Conservation (phyloP, 1,140 invertebrate genomes). For the Trichoplusia ni region DNA sequence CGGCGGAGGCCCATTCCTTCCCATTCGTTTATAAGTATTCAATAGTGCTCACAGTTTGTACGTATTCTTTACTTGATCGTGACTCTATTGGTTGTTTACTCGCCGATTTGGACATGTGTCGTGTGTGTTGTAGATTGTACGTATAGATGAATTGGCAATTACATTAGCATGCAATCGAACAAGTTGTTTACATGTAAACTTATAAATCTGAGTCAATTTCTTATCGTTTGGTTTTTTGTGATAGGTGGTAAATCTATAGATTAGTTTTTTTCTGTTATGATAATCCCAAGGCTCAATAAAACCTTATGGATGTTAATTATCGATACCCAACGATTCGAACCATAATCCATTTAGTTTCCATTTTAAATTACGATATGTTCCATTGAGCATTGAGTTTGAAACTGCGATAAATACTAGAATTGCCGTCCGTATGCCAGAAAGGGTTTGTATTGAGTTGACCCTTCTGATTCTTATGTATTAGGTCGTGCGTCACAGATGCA, state of each 20-base stretch:
- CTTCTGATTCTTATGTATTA: constrained; percentile 2
- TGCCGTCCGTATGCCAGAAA: neutral
- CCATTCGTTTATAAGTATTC: constrained; percentile 49
- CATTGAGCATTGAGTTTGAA: too few relatives aligned
- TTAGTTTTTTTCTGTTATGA: too few relatives aligned
- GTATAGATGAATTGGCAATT: neutral
- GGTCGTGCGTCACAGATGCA: constrained; percentile 2
- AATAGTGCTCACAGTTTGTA: constrained; percentile 44
- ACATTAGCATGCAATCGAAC: too few relatives aligned
- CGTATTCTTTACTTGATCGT: constrained; percentile 19
- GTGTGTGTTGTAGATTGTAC: neutral
- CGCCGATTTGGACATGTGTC: constrained; percentile 6
- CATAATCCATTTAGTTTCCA: too few relatives aligned
- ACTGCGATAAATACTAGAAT: constrained; percentile 16
- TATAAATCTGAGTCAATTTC: too few relatives aligned
- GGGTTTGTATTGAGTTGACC: constrained; percentile 15
- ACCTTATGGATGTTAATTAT: too few relatives aligned
- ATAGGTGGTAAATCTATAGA: too few relatives aligned
- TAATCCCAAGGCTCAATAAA: too few relatives aligned
- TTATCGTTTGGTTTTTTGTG: too few relatives aligned
- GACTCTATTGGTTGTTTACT: constrained; percentile 27
- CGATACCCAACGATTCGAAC: too few relatives aligned
- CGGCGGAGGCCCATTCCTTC: constrained; percentile 39
- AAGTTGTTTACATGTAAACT: too few relatives aligned
- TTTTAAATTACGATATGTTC: too few relatives aligned